Conservation (phyloP, 2,797 vertebrate species). For the Microtus agrestis region DNA sequence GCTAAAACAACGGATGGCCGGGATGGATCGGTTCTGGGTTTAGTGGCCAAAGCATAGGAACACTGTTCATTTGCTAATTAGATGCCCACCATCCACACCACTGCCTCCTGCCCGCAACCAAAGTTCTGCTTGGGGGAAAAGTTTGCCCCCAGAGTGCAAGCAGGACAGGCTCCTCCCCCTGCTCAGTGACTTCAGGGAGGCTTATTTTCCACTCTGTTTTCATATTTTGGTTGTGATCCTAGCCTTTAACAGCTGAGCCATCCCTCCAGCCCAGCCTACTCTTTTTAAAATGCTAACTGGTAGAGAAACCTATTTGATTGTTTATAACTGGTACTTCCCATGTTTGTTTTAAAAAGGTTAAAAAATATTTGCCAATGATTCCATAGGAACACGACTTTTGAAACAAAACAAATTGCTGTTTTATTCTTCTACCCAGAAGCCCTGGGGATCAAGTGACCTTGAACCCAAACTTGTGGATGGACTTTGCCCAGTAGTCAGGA, state of each 20-base stretch:
- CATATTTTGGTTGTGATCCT: not conserved
- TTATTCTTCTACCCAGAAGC: constrained; percentile 18
- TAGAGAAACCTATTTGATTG: constrained; percentile 10
- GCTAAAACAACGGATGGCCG: constrained; percentile 81
- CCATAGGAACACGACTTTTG: not conserved
- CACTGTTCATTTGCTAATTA: constrained; percentile 86
- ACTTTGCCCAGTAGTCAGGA: not conserved
- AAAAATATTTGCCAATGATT: constrained; percentile 1
- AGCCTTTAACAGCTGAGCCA: not conserved
- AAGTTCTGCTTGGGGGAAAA: constrained; percentile 82
- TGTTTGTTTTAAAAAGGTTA: not conserved
- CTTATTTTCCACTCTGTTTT: not conserved
- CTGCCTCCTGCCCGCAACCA: constrained; percentile 73
- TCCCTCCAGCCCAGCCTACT: not conserved
- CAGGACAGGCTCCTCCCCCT: constrained; percentile 58
- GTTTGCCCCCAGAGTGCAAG: constrained; percentile 82
- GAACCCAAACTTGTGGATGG: not conserved
- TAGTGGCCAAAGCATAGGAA: constrained; percentile 81
- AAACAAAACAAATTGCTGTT: not conserved
- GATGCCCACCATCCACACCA: constrained; percentile 78
- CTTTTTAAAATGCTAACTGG: constrained; percentile 21
- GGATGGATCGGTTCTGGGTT: constrained; percentile 75
- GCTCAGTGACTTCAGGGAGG: not conserved
- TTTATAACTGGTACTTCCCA: constrained; percentile 60
- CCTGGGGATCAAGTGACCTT: not conserved